Percentiles rank a stretch among this genome's conserved stretches.
These are phyloP conservation scores for Xenopus borealis DNA, from an alignment of 2,113 vertebrate genomes.

Conservation along the genomic window DNA sequence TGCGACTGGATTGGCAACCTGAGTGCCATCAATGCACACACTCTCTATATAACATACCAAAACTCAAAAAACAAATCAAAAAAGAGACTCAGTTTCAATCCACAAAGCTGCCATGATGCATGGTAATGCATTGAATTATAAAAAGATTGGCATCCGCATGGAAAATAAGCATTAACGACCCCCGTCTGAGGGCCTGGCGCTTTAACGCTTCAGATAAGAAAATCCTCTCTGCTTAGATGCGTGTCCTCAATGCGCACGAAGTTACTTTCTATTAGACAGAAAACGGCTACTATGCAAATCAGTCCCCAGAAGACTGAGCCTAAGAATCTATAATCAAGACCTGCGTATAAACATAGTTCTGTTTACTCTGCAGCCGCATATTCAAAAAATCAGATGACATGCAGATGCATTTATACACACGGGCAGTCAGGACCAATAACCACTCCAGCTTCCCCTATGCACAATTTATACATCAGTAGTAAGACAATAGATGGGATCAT, in stretches of 20 bases:
- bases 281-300: conserved; percentile 12
- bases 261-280: conserved; percentile 22
- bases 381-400: background rate
- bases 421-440: background rate
- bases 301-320: background rate
- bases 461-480: no score
- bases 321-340: conserved; percentile 10
- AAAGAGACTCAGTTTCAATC: no score
- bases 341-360: conserved; percentile 9
- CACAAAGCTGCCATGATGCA: no score
- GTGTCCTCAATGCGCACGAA: conserved; percentile 17
- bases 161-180: no score
- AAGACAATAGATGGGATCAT: no score
- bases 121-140: no score
- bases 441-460: background rate
- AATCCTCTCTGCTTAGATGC: background rate
- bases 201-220: background rate
- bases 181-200: background rate
- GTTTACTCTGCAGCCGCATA: background rate
- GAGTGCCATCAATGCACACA: no score
- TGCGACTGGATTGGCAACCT: no score
- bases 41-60: no score
- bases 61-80: no score
- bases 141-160: no score
- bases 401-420: background rate